A percentile compares a stretch with the other conserved stretches of the same genome.
Conservation (phyloP, 2,113 vertebrate species). For the Nibea albiflora region DNA sequence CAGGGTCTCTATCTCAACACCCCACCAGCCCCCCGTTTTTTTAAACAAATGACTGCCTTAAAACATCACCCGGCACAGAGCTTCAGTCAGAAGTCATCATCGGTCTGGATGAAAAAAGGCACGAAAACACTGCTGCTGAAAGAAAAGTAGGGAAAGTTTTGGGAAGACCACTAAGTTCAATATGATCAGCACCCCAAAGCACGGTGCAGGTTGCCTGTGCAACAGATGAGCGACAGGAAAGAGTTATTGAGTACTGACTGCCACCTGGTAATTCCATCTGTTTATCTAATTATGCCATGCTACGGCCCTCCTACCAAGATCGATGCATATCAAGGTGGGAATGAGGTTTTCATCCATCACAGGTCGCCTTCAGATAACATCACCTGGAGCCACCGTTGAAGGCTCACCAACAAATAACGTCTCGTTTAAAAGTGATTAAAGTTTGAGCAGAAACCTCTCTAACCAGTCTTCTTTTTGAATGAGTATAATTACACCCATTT, state of each 20-base stretch:
- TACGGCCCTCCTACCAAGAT: not conserved
- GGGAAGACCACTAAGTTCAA: not conserved
- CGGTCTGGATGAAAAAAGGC: conserved; percentile 27
- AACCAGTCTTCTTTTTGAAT: not conserved
- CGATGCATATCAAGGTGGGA: not conserved
- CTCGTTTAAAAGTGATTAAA: not conserved
- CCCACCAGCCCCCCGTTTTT: conserved; percentile 16
- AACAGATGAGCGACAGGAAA: not conserved
- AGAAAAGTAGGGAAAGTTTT: conserved; percentile 26
- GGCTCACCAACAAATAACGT: not conserved
- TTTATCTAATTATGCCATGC: not conserved
- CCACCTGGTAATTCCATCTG: not conserved
- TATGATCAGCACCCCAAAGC: not conserved
- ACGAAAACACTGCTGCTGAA: not conserved
- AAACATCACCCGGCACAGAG: conserved; percentile 19
- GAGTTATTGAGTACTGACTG: not conserved
- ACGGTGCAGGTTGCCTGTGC: too few species aligned
- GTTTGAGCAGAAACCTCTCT: not conserved
- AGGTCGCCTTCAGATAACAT: not conserved
- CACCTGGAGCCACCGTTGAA: not conserved
- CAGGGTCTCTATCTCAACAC: conserved; percentile 30
- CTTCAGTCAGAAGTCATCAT: conserved; percentile 36
- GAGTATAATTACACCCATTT: not conserved
- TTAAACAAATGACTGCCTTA: conserved; percentile 39
- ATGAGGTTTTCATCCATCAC: conserved; percentile 1